phyloP scores from a whole-genome alignment of 2,113 vertebrate genomes.

The Pangasianodon gigas region DNA sequence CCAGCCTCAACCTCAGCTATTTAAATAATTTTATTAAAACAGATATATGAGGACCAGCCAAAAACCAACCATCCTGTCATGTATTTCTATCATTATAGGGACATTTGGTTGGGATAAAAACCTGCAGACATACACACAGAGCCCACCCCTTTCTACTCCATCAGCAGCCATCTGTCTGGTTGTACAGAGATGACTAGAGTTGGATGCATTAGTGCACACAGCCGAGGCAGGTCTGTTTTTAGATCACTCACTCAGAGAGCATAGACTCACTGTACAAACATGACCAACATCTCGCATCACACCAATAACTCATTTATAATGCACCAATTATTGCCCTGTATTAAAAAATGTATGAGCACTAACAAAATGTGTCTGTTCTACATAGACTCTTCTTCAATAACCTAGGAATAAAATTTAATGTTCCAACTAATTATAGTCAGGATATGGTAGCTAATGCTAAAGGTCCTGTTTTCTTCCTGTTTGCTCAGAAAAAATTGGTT shows the following conservation, averaged over 20 bases:
- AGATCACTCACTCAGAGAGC: conserved; percentile 42
- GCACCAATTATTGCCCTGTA: neutral
- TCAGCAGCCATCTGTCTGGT: conserved; percentile 47
- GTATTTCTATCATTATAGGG: neutral
- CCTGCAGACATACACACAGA: conserved; percentile 37
- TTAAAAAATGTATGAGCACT: too few species aligned
- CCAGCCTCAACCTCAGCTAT: neutral
- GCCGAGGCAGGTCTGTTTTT: conserved; percentile 47
- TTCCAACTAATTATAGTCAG: too few species aligned
- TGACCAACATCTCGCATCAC: conserved; percentile 40
- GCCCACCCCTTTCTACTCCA: conserved; percentile 17
- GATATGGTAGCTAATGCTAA: neutral
- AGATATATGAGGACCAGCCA: neutral
- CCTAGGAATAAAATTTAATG: neutral
- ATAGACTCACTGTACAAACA: conserved; percentile 36
- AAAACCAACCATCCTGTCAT: neutral
- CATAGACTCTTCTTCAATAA: neutral
- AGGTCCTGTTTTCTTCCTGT: neutral
- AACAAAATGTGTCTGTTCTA: neutral
- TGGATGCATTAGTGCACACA: conserved; percentile 44
- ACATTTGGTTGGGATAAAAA: neutral
- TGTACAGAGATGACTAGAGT: conserved; percentile 38
- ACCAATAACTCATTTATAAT: conserved; percentile 10
- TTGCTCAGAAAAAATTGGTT: neutral
- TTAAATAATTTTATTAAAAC: neutral